Evolutionary conservation across 2,888 invertebrate genomes (phyloP), one percentile per base, ranked within the genome.

Genomic region (Drosophila peninsularis): DNA sequence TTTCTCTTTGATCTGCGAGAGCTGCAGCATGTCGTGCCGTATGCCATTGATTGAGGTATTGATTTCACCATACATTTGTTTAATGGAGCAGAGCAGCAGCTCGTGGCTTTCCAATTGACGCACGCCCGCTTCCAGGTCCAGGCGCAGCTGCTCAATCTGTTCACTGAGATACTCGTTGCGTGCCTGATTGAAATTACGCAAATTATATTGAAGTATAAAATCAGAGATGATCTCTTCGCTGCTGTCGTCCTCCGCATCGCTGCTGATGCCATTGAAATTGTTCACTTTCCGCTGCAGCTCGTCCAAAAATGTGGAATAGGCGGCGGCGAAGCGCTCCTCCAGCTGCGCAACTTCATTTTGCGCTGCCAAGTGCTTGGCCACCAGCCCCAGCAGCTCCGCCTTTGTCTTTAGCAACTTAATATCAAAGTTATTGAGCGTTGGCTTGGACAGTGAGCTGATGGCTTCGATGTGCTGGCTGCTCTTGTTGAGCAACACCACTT

Each of bases 1-100:
- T 74, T 92, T 92, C 17, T 92, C 91, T 61, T 91, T 92, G 36
- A 92, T 91, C 78, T 92, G 90, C 27, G 88, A 81, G 17, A 92
- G 58, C 65, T 91, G 91, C 62, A 86, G 60, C 77, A 91, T 88
- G 49, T 92, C 92, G 41, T 91, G 86, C 49, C 91, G 91, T 39
- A 91, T 85, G 56, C 90, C 90, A 75, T 91, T 90, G 4, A 92
- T 78, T 0, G 90, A 86, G 5, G 78, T 56, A 34, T 88, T 90
- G 3, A 91, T 91, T 32, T 92, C 91, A 7, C 62, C 63, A 45
- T 92, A 92, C 19, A 91, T 86, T 62, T 91, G 85, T 52, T 91
- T 91, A 3, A 92, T 81, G 3, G 91, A 90, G 19, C 87, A 86
- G 0, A 92, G 71, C 5, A 91, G 71, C 5, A 91, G 72, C 61